Percentiles rank a stretch among this genome's conserved stretches.
Evolutionary conservation across 2,797 vertebrate genomes (phyloP).

Genomic region (Sebastes alutus): DNA sequence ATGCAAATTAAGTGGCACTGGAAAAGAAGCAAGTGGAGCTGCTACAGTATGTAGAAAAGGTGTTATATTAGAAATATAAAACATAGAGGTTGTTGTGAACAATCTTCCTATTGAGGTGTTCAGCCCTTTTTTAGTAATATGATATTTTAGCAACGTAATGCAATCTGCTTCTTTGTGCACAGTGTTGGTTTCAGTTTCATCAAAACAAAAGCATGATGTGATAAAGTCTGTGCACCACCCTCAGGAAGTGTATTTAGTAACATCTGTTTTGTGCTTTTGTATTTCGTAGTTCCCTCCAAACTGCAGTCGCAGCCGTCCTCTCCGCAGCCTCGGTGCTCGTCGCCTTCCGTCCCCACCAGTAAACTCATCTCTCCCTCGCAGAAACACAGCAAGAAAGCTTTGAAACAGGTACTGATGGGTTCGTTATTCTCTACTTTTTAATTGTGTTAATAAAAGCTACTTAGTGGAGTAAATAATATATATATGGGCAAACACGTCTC

Average conservation of each 20-base stretch:
- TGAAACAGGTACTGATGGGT: conserved; percentile 82
- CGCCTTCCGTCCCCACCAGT: conserved; percentile 88
- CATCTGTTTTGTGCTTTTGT: conserved; percentile 51
- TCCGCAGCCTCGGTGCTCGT: conserved; percentile 91
- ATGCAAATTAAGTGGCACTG: conserved; percentile 28
- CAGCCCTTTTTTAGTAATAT: conserved; percentile 19
- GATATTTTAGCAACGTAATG: conserved; percentile 46
- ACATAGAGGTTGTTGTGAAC: background rate
- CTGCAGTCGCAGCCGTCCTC: conserved; percentile 91
- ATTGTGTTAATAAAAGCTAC: background rate
- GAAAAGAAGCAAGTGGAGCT: conserved; percentile 20
- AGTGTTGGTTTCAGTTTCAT: conserved; percentile 65
- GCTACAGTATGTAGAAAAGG: conserved; percentile 36
- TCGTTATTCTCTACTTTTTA: background rate
- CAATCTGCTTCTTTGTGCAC: conserved; percentile 57
- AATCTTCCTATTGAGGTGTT: background rate
- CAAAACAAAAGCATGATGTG: conserved; percentile 62
- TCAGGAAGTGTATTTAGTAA: conserved; percentile 65
- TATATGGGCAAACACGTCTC: background rate
- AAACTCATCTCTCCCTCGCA: conserved; percentile 97
- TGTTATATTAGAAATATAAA: conserved; percentile 30
- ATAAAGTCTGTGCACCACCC: conserved; percentile 42
- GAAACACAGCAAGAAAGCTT: conserved; percentile 98
- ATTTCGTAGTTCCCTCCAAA: conserved; percentile 85
- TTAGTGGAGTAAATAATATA: background rate